Evolutionary conservation across 2,797 vertebrate species (phyloP).

Genomic region (Mus caroli): DNA sequence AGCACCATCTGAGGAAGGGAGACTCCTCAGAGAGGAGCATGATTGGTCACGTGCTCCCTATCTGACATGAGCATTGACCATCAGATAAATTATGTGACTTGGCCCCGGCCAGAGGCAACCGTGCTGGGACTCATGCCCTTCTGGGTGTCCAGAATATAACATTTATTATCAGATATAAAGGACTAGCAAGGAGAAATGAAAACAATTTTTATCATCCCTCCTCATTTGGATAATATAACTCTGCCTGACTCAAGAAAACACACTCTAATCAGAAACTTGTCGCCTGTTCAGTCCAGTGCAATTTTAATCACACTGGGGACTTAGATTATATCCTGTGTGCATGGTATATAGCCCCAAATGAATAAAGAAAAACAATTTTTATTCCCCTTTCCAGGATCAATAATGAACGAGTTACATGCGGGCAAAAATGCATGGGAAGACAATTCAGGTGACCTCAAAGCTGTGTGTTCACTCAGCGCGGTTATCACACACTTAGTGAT

Average conservation of each 20-base stretch:
- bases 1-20: neutral
- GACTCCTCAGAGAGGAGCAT: neutral
- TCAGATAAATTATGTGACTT: neutral
- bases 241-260: constrained; percentile 46
- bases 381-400: constrained; percentile 12
- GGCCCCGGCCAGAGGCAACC: neutral
- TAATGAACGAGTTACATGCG: neutral
- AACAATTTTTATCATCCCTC: constrained; percentile 16
- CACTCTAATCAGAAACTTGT: neutral
- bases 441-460: neutral
- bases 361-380: neutral
- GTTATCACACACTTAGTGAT: neutral
- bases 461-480: neutral
- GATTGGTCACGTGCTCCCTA: neutral
- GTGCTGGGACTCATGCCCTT: neutral
- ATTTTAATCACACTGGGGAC: neutral
- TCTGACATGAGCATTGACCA: neutral
- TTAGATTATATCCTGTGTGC: neutral
- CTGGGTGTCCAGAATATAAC: neutral
- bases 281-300: neutral
- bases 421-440: neutral
- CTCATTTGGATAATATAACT: neutral
- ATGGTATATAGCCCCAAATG: neutral
- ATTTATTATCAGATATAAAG: neutral
- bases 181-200: neutral